Evolutionary conservation across 2,113 vertebrate species (phyloP), one percentile per base, ranked within the genome.

Genomic region (Charadrius vociferus): DNA sequence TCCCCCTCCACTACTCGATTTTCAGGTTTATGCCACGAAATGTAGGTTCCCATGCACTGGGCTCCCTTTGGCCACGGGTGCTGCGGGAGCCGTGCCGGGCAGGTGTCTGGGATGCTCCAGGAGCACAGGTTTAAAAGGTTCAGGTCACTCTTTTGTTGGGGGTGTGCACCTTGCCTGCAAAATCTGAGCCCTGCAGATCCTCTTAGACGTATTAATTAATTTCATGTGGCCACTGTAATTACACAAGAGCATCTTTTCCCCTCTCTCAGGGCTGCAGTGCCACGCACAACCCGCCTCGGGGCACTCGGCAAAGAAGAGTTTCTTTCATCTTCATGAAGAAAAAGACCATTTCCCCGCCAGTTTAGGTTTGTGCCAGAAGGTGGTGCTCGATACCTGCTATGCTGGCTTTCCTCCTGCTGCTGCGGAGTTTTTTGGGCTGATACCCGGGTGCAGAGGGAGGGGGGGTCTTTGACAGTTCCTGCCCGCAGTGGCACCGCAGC

Each of bases 371-470:
- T 63, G 77, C 96, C 98, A 14, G 96, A 95, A 95, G 97, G 93
- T 98, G 98, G 98, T 88, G 97, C 95, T 93, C 96, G 18, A 43
- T 59, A 1, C 87, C 14, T 43, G 71, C 74, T 7, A 29, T 43
- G 39, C 58, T 17, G 45, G 13, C 5, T 43, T 59, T 6, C 34
- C 73, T n/a, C 34, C 43, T 18, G 34, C 58, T 37, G 80, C 74
- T 16, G 59, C 71, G 26, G 45, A 18, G 12, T 1, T 52, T 52
- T 43, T 12, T 1, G 8, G 58, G 61, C 52, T n/a, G 3, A 6
- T 0, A 6, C 13, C 62, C 2, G n/a, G 20, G 8, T 6, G 8
- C 15, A 36, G 61, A 20, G 59, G 2, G 41, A 4, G 26, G 39
- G 7, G 24, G 1, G 12, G 29, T 13, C 27, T 22, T 36, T 18